Conservation (phyloP, 2,113 vertebrate genomes). For the Phoxinus phoxinus region DNA sequence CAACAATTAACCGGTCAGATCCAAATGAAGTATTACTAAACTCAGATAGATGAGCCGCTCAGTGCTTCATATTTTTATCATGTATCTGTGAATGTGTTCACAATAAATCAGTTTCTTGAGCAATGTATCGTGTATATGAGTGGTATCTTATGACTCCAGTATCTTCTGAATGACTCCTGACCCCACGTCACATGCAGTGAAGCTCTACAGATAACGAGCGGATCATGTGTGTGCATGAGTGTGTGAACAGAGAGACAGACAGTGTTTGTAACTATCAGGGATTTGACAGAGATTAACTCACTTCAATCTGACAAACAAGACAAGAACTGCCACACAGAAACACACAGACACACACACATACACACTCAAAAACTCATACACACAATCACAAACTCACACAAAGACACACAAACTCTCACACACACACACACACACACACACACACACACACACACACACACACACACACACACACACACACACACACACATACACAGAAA, state of each 20-base stretch:
- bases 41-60: neutral
- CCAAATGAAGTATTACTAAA: neutral
- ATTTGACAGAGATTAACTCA: neutral
- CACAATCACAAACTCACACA: too few species aligned
- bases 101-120: too few species aligned
- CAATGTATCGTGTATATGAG: too few species aligned
- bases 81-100: too few species aligned
- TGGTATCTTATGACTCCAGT: too few species aligned
- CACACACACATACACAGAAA: too few species aligned
- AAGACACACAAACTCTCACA: neutral
- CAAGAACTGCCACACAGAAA: neutral
- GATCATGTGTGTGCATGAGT: neutral
- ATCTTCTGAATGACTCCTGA: too few species aligned
- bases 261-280: neutral
- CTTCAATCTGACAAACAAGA: neutral
- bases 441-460: neutral
- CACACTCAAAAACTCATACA: neutral
- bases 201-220: too few species aligned
- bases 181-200: too few species aligned
- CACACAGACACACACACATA: neutral
- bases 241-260: neutral
- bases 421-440: neutral
- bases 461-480: too few species aligned
- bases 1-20: neutral
- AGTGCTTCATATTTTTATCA: too few species aligned